These are phyloP conservation scores for Aplocera efformata DNA, from an alignment of 2,888 invertebrate species.

Conservation along the genomic window DNA sequence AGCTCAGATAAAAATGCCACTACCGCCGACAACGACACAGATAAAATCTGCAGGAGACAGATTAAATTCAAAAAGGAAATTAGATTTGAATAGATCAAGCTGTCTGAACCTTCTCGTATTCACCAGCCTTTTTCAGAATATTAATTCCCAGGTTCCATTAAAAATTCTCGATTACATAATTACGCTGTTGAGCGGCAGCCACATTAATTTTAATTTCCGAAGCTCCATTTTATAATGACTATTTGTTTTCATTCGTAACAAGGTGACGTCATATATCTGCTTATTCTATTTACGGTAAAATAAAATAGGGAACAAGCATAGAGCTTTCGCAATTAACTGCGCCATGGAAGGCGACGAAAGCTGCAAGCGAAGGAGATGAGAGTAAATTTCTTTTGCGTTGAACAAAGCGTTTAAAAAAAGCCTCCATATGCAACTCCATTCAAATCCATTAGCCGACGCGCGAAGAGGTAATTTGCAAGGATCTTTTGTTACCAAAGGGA, in stretches of 20 bases:
- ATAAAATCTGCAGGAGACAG: conserved; percentile 71
- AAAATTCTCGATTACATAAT: conserved; percentile 22
- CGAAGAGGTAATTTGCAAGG: conserved; percentile 67
- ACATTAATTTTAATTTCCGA: conserved; percentile 23
- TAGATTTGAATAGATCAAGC: conserved; percentile 67
- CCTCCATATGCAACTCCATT: conserved; percentile 70
- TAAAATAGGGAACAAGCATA: conserved; percentile 39
- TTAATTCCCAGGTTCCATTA: conserved; percentile 18
- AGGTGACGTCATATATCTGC: conserved; percentile 22
- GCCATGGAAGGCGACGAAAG: conserved; percentile 58
- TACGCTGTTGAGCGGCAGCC: conserved; percentile 21
- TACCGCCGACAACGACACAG: conserved; percentile 54
- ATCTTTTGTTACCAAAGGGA: conserved; percentile 66
- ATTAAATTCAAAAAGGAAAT: conserved; percentile 70
- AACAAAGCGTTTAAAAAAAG: conserved; percentile 71
- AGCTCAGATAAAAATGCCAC: conserved; percentile 61
- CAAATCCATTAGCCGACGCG: conserved; percentile 71
- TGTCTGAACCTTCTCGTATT: conserved; percentile 42
- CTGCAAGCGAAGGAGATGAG: conserved; percentile 55
- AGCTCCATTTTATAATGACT: conserved; percentile 18
- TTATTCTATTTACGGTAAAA: conserved; percentile 21
- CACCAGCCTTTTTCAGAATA: conserved; percentile 13
- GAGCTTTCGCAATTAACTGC: conserved; percentile 55
- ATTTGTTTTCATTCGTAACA: conserved; percentile 27
- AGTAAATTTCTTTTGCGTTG: conserved; percentile 66